These are phyloP conservation scores for Himalopsyche phryganea DNA, from an alignment of 1,140 invertebrate genomes.

Conservation along the genomic window DNA sequence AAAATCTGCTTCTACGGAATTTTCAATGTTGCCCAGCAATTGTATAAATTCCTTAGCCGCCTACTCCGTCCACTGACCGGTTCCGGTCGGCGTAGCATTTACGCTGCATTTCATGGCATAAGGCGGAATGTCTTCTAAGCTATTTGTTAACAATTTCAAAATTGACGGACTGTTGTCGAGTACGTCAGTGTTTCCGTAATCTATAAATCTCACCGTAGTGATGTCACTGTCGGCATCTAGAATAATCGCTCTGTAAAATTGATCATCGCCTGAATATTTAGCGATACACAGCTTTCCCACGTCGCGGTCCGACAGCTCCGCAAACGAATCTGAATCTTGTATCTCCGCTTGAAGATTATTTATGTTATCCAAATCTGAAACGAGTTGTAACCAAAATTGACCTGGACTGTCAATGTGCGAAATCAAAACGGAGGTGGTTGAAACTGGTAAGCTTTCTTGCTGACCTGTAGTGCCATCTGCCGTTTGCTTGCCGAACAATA, in stretches of 20 bases:
- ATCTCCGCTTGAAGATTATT: slow-evolving; percentile 58
- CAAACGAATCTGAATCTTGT: slow-evolving; percentile 51
- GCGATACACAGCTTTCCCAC: slow-evolving; percentile 68
- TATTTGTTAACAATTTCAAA: slow-evolving; percentile 58
- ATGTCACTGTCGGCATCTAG: slow-evolving; percentile 66
- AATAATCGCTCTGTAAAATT: slow-evolving; percentile 80
- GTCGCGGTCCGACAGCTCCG: slow-evolving; percentile 53
- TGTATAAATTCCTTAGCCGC: slow-evolving; percentile 58
- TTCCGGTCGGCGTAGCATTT: slow-evolving; percentile 59
- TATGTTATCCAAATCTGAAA: slow-evolving; percentile 50
- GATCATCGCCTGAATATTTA: slow-evolving; percentile 66
- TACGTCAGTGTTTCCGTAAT: slow-evolving; percentile 77
- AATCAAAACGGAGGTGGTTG: slow-evolving; percentile 49
- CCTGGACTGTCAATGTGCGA: slow-evolving; percentile 63
- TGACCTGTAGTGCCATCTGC: background rate
- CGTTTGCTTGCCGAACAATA: too few species aligned
- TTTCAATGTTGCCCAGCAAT: slow-evolving; percentile 43
- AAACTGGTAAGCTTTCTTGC: background rate
- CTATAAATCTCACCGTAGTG: slow-evolving; percentile 74
- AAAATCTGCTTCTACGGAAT: slow-evolving; percentile 51
- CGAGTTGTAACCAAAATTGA: slow-evolving; percentile 64
- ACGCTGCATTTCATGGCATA: slow-evolving; percentile 63
- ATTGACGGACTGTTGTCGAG: slow-evolving; percentile 56
- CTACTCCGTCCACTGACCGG: slow-evolving; percentile 63
- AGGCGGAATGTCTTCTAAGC: slow-evolving; percentile 50